phyloP scores from a whole-genome alignment of 2,113 vertebrate species.

The Zosterops japonicus region DNA sequence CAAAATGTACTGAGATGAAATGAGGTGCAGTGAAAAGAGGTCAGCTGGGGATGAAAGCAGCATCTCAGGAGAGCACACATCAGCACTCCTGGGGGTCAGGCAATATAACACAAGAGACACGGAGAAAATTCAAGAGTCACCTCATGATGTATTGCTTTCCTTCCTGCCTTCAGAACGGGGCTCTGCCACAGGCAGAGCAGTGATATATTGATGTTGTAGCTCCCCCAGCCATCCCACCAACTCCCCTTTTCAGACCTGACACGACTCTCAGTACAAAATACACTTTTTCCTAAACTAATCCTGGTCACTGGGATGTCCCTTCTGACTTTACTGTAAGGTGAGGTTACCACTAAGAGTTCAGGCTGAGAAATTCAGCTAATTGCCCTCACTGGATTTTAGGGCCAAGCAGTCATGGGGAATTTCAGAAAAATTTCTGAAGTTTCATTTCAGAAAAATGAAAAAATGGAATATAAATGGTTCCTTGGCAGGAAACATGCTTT shows the following conservation, averaged over 20 bases:
- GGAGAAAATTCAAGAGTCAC: constrained; percentile 35
- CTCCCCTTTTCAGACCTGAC: neutral
- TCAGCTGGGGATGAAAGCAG: neutral
- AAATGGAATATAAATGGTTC: neutral
- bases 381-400: neutral
- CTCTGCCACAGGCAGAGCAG: neutral
- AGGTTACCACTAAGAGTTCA: neutral
- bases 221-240: neutral
- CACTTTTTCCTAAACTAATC: neutral
- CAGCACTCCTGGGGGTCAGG: constrained; percentile 55
- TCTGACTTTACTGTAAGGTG: neutral
- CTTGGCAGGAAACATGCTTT: neutral
- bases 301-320: neutral
- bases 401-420: neutral
- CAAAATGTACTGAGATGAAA: neutral
- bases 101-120: constrained; percentile 39
- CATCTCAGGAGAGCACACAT: neutral
- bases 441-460: neutral
- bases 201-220: neutral
- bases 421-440: neutral
- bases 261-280: neutral
- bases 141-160: constrained; percentile 23
- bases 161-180: neutral
- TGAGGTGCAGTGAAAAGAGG: neutral
- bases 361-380: neutral